Evolutionary conservation across 2,797 vertebrate species (phyloP).

Genomic region (Mormyrops boulengeri): DNA sequence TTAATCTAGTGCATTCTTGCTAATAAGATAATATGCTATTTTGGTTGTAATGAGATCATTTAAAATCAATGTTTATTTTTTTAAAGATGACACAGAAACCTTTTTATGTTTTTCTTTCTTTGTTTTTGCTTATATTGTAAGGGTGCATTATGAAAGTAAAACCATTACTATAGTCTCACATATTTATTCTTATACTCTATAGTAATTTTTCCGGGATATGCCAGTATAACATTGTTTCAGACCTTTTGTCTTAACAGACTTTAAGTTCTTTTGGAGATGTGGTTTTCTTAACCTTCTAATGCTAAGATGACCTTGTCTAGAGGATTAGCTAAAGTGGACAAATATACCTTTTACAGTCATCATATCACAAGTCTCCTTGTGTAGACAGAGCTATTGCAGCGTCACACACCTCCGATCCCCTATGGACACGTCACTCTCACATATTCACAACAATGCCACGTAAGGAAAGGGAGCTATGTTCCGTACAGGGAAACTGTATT

Average conservation of each 20-base stretch:
- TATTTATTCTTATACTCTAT: too few species aligned
- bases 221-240: neutral
- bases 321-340: neutral
- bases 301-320: neutral
- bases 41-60: neutral
- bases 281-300: neutral
- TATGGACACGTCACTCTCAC: neutral
- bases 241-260: neutral
- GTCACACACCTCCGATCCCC: neutral
- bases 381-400: neutral
- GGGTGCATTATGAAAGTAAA: neutral
- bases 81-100: neutral
- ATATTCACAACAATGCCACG: neutral
- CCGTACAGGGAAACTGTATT: neutral
- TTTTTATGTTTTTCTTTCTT: neutral
- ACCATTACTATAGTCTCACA: neutral
- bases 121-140: neutral
- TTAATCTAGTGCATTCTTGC: neutral
- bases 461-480: neutral
- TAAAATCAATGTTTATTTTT: neutral
- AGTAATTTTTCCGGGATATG: neutral
- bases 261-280: neutral
- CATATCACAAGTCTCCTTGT: neutral
- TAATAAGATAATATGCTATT: neutral
- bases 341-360: neutral